Conservation (phyloP, 2,888 invertebrate species). For the Pycnomerus fuliginosus region DNA sequence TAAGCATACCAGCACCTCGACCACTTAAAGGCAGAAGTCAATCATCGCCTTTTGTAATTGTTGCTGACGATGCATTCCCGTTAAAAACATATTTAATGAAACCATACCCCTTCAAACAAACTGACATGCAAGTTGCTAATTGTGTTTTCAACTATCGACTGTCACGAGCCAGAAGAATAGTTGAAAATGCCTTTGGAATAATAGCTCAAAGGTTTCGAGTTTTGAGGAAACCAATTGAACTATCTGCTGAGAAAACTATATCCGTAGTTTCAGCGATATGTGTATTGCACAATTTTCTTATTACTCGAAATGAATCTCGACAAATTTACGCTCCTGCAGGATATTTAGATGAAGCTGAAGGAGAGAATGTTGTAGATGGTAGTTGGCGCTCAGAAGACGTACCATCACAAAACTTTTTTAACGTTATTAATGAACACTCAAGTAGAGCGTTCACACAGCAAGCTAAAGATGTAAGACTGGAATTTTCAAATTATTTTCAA, state of each 20-base stretch:
- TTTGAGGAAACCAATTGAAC: constrained; percentile 24
- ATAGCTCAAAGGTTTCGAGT: constrained; percentile 27
- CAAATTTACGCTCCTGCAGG: constrained; percentile 1
- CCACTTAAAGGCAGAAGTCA: constrained; percentile 16
- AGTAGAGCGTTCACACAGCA: too few species aligned
- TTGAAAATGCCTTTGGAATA: constrained; percentile 25
- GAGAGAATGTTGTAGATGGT: too few species aligned
- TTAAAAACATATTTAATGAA: constrained; percentile 21
- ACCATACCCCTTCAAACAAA: constrained; percentile 22
- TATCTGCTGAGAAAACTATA: constrained; percentile 18
- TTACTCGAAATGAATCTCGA: background rate
- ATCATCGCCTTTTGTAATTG: constrained; percentile 27
- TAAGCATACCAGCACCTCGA: constrained; percentile 26
- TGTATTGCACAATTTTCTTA: constrained; percentile 28
- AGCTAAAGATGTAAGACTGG: too few species aligned
- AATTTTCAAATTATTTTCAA: too few species aligned
- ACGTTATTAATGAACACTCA: too few species aligned
- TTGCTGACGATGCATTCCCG: constrained; percentile 22
- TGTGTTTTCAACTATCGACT: constrained; percentile 26
- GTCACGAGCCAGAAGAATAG: constrained; percentile 19
- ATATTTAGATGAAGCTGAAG: background rate
- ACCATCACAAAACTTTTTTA: too few species aligned
- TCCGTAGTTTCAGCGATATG: constrained; percentile 24
- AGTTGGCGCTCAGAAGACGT: too few species aligned
- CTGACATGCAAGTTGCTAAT: constrained; percentile 15